These are phyloP conservation scores for Epizoanthus illoricatus DNA, from an alignment of 92 coral and sea anemone species.

Conservation along the genomic window DNA sequence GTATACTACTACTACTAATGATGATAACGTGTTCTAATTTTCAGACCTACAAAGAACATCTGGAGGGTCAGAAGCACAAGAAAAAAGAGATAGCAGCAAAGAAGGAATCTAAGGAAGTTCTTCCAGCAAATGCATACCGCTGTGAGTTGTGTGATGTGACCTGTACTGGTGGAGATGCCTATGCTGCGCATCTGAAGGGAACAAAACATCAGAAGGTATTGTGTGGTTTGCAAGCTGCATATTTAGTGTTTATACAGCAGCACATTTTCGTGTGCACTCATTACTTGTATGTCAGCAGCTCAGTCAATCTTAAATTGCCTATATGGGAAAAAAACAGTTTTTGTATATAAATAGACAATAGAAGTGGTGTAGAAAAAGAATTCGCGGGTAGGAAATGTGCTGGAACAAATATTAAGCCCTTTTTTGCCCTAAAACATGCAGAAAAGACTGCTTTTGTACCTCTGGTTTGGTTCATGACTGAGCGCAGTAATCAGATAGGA, in stretches of 20 bases:
- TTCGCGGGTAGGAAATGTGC: too few relatives aligned
- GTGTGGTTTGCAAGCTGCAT: too few relatives aligned
- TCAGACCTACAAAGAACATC: slow-evolving; percentile 97
- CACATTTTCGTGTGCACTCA: background rate
- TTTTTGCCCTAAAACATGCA: too few relatives aligned
- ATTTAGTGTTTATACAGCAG: background rate
- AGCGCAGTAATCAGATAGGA: too few relatives aligned
- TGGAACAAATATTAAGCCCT: too few relatives aligned
- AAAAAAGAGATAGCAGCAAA: slow-evolving; percentile 93
- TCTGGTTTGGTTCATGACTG: too few relatives aligned
- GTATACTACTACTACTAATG: too few relatives aligned
- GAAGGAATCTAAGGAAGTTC: slow-evolving; percentile 61
- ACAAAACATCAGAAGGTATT: slow-evolving; percentile 94
- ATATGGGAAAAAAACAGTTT: too few relatives aligned
- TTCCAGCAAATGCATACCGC: slow-evolving; percentile 77
- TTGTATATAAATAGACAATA: too few relatives aligned
- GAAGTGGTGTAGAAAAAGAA: too few relatives aligned
- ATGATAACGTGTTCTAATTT: background rate
- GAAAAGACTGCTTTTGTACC: too few relatives aligned
- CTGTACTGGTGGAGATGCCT: slow-evolving; percentile 97
- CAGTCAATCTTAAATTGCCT: too few relatives aligned
- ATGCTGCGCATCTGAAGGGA: slow-evolving; percentile 98
- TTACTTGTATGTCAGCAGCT: background rate
- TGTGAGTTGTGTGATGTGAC: slow-evolving; percentile 94
- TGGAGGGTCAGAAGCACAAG: slow-evolving; percentile 98